Evolutionary conservation across 2,113 vertebrate species (phyloP).

Genomic region (Seriola dumerili): DNA sequence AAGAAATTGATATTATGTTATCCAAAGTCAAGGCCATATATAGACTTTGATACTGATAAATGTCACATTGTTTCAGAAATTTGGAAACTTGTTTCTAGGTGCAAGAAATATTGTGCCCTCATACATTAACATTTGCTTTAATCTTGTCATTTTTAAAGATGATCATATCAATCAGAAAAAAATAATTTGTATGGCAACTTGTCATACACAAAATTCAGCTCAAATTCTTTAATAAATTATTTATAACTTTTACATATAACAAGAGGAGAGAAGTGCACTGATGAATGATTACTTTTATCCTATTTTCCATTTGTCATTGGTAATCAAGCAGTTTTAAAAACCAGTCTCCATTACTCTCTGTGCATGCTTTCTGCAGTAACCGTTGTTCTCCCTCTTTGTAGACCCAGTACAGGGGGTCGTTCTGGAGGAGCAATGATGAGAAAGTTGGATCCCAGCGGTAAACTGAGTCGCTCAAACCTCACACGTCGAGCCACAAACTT

Average conservation of each 20-base stretch:
- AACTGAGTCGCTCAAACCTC: slow-evolving; percentile 78
- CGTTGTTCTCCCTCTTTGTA: slow-evolving; percentile 19
- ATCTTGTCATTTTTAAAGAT: no score
- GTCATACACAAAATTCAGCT: no score
- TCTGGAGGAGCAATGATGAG: slow-evolving; percentile 66
- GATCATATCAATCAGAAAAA: no score
- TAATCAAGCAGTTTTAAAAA: background rate
- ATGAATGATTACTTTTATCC: background rate
- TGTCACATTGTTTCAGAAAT: background rate
- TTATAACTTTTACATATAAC: background rate
- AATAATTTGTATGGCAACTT: no score
- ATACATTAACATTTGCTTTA: no score
- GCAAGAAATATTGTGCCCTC: no score
- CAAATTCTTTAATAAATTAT: no score
- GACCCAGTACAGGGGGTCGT: slow-evolving; percentile 25
- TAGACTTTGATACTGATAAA: background rate
- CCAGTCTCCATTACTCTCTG: background rate
- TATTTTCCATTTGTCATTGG: background rate
- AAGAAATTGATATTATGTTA: background rate
- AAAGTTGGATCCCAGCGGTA: slow-evolving; percentile 77
- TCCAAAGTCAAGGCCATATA: background rate
- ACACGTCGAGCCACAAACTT: slow-evolving; percentile 62
- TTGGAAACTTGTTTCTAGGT: no score
- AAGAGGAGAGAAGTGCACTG: background rate
- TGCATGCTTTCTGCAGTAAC: background rate